Evolutionary conservation across 2,888 invertebrate genomes (phyloP).

Genomic region (Horisme vitalbata): DNA sequence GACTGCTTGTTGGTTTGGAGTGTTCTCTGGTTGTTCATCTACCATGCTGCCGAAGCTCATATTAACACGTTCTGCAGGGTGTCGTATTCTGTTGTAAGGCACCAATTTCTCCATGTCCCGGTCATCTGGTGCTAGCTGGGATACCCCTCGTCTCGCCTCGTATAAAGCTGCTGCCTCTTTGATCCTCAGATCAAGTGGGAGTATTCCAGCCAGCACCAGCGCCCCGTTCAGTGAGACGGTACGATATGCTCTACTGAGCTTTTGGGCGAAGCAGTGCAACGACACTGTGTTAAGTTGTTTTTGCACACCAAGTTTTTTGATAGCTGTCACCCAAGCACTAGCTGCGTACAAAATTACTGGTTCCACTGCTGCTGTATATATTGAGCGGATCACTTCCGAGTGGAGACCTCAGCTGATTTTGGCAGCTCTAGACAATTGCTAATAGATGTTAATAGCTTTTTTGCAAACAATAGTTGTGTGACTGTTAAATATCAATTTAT

Average conservation of each 20-base stretch:
- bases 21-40: not conserved
- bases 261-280: constrained; percentile 1
- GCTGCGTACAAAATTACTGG: constrained; percentile 3
- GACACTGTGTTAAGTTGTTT: constrained; percentile 1
- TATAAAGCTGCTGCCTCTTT: constrained; percentile 6
- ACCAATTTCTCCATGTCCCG: not conserved
- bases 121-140: not conserved
- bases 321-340: not conserved
- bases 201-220: too few relatives aligned
- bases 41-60: constrained; percentile 8
- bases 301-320: not conserved
- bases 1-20: not conserved
- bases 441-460: constrained; percentile 3
- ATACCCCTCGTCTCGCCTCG: not conserved
- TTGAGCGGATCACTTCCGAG: not conserved
- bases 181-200: too few relatives aligned
- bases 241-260: not conserved
- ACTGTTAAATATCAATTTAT: constrained; percentile 9
- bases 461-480: constrained; percentile 5
- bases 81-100: not conserved
- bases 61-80: constrained; percentile 6
- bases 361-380: constrained; percentile 1
- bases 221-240: constrained; percentile 2
- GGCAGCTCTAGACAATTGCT: too few relatives aligned
- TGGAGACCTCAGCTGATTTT: constrained; percentile 2